A percentile compares a stretch with the other conserved stretches of the same genome.
Conservation (phyloP, 30 jellyfish, hydroid and myxozoan species). For the Aurelia aurita region DNA sequence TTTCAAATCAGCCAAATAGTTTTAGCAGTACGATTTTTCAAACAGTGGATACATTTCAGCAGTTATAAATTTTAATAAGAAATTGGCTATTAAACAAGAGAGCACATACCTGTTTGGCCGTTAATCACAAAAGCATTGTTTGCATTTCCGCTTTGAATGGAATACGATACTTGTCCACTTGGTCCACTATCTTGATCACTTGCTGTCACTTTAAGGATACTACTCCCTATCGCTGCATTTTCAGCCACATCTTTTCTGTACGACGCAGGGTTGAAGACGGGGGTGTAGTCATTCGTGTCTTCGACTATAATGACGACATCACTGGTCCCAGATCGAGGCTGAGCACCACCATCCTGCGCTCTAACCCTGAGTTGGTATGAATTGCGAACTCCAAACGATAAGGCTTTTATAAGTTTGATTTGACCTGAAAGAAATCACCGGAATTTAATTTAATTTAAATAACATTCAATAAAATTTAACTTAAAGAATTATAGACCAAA, state of each 20-base stretch:
- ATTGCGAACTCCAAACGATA: conserved; percentile 67
- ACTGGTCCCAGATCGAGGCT: conserved; percentile 45
- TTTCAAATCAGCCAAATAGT: no score
- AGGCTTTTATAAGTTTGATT: conserved; percentile 21
- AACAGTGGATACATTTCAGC: no score
- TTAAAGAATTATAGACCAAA: no score
- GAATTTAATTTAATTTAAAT: no score
- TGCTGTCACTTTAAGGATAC: conserved; percentile 70
- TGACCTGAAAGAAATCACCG: no score
- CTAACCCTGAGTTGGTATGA: conserved; percentile 20
- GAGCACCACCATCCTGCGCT: conserved; percentile 68
- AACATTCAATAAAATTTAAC: no score
- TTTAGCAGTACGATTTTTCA: no score
- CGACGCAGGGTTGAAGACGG: conserved; percentile 37
- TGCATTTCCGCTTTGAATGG: conserved; percentile 68
- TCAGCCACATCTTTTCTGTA: conserved; percentile 47
- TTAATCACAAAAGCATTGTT: conserved; percentile 60
- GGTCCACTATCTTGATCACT: conserved; percentile 81
- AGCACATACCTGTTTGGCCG: conserved; percentile 61
- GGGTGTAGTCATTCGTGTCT: conserved; percentile 62
- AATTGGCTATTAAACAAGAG: no score
- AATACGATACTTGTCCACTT: conserved; percentile 78
- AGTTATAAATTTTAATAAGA: no score
- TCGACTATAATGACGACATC: conserved; percentile 25
- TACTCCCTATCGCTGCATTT: conserved; percentile 22